Evolutionary conservation across 2,888 invertebrate genomes (phyloP), one percentile per base, ranked within the genome.

Genomic region (Perithous albicinctus): DNA sequence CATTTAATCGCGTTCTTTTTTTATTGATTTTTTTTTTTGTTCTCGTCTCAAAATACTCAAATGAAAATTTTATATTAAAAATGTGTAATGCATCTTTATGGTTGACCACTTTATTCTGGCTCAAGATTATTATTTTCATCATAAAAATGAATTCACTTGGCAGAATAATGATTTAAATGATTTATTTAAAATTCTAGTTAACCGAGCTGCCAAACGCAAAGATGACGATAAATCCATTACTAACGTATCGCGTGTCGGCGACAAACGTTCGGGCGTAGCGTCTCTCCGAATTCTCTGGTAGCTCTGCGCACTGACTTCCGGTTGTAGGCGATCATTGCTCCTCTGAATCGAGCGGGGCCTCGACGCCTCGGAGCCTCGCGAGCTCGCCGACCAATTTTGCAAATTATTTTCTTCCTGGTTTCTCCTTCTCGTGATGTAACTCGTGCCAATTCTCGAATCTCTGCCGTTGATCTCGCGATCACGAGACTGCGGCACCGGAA

Each of bases 401-500:
- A 46, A 72, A 76, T 73, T 82, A 79, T 76, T 73, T 76, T 61
- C 78, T 29, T 79, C 72, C 66, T 61, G 48, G n/a, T 76, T 54
- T 76, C 72, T 66, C 43, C 72, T 41, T 23, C 78, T 72, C 43
- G 72, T 56, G n/a, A n/a, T n/a, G 67, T 79, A 63, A 73, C 63
- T 73, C 70, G 63, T 54, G 61, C 63, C 74, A 41, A 64, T 79
- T 78, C 76, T 75, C 75, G 72, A 51, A 10, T 78, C 78, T 38
- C 75, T 72, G 4, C 41, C 76, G 61, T 67, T 77, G 51, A 75
- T 84, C 63, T 78, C 76, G 29, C 83, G 83, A 61, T 86, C 85
- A 6, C 85, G 76, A n/a, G 82, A 77, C 46, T 85, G 85, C 6
- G 84, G 63, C 38, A 87, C 74, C 2, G 87, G 87, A 46, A 87